These are phyloP conservation scores for Cuculus canorus DNA, from an alignment of 2,797 vertebrate species.

Conservation along the genomic window DNA sequence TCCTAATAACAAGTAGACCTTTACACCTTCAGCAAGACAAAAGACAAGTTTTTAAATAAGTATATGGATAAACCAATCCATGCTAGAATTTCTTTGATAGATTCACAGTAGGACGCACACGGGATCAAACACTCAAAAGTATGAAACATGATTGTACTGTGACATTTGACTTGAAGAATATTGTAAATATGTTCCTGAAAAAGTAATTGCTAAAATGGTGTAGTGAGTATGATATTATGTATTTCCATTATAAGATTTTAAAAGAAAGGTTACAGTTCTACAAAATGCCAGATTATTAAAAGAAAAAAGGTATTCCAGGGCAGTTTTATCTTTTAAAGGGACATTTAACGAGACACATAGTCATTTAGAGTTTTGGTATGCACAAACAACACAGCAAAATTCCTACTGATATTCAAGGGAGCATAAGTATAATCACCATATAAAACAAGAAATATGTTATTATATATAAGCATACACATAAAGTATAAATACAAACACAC, in stretches of 20 bases:
- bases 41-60: background rate
- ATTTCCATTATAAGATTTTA: constrained; percentile 21
- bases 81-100: background rate
- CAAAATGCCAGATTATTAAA: constrained; percentile 16
- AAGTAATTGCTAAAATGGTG: constrained; percentile 6
- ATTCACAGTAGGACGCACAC: rapidly evolving
- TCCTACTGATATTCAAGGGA: background rate
- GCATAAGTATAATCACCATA: background rate
- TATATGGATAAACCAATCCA: background rate
- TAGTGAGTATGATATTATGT: background rate
- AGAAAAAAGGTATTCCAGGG: constrained; percentile 13
- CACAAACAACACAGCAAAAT: background rate
- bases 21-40: background rate
- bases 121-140: background rate
- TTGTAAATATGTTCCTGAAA: constrained; percentile 30
- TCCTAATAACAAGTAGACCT: background rate
- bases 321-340: background rate
- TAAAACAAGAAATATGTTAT: background rate
- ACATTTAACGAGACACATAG: background rate
- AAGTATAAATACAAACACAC: background rate
- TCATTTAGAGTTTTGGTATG: background rate
- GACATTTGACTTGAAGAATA: constrained; percentile 29
- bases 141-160: background rate
- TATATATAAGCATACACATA: background rate
- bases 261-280: constrained; percentile 23